Conservation (phyloP, 2,113 vertebrate genomes). For the Brachirus orientalis region DNA sequence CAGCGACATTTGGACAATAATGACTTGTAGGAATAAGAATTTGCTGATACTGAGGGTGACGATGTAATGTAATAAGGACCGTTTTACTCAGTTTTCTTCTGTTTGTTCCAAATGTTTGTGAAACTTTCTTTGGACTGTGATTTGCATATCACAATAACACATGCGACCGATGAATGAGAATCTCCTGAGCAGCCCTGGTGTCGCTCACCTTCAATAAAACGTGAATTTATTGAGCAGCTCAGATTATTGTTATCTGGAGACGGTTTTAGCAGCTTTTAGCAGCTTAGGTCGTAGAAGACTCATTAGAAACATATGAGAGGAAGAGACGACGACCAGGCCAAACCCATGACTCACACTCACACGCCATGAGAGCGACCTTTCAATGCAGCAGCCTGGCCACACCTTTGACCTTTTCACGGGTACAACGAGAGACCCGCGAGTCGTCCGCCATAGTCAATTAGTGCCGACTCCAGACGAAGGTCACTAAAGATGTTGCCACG, state of each 20-base stretch:
- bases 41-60: too few species aligned
- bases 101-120: too few species aligned
- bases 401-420: conserved; percentile 37
- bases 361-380: conserved; percentile 4
- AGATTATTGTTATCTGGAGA: neutral
- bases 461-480: conserved; percentile 29
- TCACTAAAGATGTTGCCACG: conserved; percentile 26
- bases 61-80: too few species aligned
- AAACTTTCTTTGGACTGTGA: too few species aligned
- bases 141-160: too few species aligned
- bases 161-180: too few species aligned
- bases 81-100: too few species aligned
- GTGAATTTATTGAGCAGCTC: neutral
- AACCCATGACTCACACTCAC: conserved; percentile 17
- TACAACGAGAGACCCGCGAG: conserved; percentile 25
- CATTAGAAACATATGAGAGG: conserved; percentile 23
- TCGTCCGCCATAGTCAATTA: conserved; percentile 34
- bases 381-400: neutral
- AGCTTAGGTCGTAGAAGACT: neutral
- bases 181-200: neutral
- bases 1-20: too few species aligned
- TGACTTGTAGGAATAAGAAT: too few species aligned
- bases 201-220: neutral
- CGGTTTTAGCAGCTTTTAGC: neutral
- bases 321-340: neutral